phyloP scores from a whole-genome alignment of 2,797 vertebrate species.

The Acanthopagrus latus region DNA sequence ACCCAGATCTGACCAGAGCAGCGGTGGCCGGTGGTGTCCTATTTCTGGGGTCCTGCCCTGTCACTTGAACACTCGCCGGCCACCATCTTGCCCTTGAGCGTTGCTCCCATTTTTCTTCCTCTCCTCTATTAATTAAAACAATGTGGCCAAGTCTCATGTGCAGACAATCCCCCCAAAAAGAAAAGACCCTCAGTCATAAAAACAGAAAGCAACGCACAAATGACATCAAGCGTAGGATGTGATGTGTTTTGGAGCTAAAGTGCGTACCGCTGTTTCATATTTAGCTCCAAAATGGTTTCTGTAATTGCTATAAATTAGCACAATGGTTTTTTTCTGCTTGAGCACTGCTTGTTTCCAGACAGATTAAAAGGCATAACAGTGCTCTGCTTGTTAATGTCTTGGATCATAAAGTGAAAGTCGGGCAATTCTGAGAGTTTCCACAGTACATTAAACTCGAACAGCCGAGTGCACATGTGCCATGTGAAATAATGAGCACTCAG shows the following conservation, averaged over 20 bases:
- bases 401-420: constrained; percentile 29
- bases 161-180: constrained; percentile 9
- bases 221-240: constrained; percentile 33
- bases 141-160: constrained; percentile 34
- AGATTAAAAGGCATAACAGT: constrained; percentile 29
- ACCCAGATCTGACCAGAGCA: constrained; percentile 49
- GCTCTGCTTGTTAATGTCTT: constrained; percentile 13
- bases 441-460: constrained; percentile 20
- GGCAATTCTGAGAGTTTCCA: constrained; percentile 22
- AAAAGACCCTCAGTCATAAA: constrained; percentile 23
- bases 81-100: constrained; percentile 59
- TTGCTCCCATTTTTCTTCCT: constrained; percentile 53
- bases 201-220: constrained; percentile 52
- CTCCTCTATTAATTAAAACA: constrained; percentile 60
- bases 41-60: constrained; percentile 63
- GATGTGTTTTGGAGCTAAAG: constrained; percentile 35
- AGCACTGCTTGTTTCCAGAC: constrained; percentile 29
- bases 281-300: constrained; percentile 20
- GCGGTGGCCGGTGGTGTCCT: constrained; percentile 66
- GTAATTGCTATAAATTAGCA: constrained; percentile 43
- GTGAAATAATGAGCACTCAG: constrained; percentile 25
- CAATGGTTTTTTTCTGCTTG: constrained; percentile 30
- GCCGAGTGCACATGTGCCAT: neutral
- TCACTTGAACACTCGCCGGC: constrained; percentile 43
- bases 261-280: constrained; percentile 37